Evolutionary conservation across 2,888 invertebrate species (phyloP), one percentile per base, ranked within the genome.

Genomic region (Stenotaenia linearis): DNA sequence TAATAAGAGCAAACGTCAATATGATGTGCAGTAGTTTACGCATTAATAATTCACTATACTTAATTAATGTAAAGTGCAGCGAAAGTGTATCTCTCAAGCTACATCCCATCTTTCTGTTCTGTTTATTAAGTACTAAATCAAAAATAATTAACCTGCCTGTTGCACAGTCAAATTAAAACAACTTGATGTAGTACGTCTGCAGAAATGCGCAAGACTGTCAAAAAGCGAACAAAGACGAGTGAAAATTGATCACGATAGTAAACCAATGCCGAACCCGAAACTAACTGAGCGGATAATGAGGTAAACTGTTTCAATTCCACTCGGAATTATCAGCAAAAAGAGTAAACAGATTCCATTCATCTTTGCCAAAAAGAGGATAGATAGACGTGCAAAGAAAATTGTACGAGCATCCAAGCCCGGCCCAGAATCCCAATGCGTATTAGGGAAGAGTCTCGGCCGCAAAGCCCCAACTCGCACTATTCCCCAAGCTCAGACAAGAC

Each of bases 281-380:
- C n/a, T n/a, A 50, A 50, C 7, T 50, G 50, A 18, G 50, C 18
- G 50, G 7, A 50, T 50, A 50, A 18, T 50, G 50, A 50, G 50
- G 18, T 50, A 50, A 50, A 50, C 50, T 5, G 50, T 50, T 50
- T 50, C 50, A 50, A 50, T 50, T 50, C 50, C 50, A 50, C 7
- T 50, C 50, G 50, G 50, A 50, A 50, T 50, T 50, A 50, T 50
- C 18, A n/a, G 5, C 50, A n/a, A 50, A 50, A 50, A 18, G 50
- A 37, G 76, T 76, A 76, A 76, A 76, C 76, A 32, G 37, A 76
- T 76, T 76, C 76, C 37, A 23, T 76, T 76, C 76, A 37, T 76
- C 76, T 76, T 21, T 76, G 76, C 37, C 76, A 76, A 37, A n/a
- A 10, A 18, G 37, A 0, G 35, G 32, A 21, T 35, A n/a, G 76